These are phyloP conservation scores for Hoplias malabaricus DNA, from an alignment of 2,113 vertebrate species.

Conservation along the genomic window DNA sequence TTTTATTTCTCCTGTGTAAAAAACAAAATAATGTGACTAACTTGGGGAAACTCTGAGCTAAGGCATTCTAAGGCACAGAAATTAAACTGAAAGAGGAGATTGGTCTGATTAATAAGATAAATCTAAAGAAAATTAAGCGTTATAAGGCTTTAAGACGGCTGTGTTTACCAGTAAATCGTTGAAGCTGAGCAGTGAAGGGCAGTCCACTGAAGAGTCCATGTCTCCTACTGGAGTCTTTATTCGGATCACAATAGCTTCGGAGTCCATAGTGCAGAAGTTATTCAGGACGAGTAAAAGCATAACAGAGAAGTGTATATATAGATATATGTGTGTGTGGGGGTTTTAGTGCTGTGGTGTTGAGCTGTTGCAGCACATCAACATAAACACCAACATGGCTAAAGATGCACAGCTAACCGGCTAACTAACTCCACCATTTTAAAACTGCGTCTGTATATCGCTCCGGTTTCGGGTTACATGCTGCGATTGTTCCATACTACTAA, in stretches of 20 bases:
- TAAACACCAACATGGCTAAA: background rate
- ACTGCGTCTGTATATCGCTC: background rate
- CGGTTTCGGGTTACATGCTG: background rate
- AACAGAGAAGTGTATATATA: too few species aligned
- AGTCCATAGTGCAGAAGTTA: conserved; percentile 81
- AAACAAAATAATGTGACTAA: too few species aligned
- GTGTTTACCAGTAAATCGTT: conserved; percentile 90
- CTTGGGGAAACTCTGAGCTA: too few species aligned
- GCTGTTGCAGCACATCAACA: background rate
- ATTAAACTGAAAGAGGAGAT: too few species aligned
- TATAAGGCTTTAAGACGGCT: background rate
- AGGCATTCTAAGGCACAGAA: too few species aligned
- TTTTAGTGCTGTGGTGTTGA: background rate
- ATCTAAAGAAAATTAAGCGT: too few species aligned
- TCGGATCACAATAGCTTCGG: conserved; percentile 90
- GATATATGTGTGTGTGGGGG: background rate
- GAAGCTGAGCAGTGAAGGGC: conserved; percentile 87
- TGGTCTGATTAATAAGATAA: too few species aligned
- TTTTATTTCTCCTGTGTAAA: too few species aligned
- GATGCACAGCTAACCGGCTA: background rate
- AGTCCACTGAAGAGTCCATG: conserved; percentile 93
- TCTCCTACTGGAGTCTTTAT: conserved; percentile 90
- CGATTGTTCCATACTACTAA: background rate
- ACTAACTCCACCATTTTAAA: background rate
- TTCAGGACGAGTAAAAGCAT: conserved; percentile 82